A percentile compares a stretch with the other conserved stretches of the same genome.
Evolutionary conservation across 2,797 vertebrate species (phyloP).

Genomic region (Sarcophilus harrisii): DNA sequence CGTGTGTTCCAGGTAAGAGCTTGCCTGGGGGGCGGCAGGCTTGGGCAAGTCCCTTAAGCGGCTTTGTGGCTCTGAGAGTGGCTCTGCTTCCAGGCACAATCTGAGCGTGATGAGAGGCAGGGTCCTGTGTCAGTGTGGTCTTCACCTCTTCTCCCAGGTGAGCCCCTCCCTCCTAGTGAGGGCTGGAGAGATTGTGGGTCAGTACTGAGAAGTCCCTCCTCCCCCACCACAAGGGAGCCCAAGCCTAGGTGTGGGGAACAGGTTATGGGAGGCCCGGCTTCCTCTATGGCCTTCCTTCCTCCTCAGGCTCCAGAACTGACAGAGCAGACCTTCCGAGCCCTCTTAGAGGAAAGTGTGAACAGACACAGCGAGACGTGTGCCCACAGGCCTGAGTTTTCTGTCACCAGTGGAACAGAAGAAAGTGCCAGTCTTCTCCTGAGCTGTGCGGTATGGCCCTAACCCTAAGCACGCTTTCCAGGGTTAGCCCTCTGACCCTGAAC

Average conservation of each 20-base stretch:
- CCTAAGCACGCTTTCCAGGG: too few relatives aligned
- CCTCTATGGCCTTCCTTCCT: neutral
- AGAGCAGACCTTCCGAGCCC: constrained; percentile 83
- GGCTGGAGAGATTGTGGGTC: too few relatives aligned
- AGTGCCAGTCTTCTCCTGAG: constrained; percentile 90
- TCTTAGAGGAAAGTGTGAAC: constrained; percentile 87
- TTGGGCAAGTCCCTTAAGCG: rapidly evolving
- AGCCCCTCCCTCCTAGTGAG: constrained; percentile 64
- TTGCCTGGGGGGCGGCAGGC: neutral
- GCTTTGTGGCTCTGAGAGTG: neutral
- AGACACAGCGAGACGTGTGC: constrained; percentile 90
- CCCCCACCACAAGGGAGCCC: too few relatives aligned
- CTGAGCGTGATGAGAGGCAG: constrained; percentile 87
- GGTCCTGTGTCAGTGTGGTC: constrained; percentile 92
- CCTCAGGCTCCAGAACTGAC: constrained; percentile 82
- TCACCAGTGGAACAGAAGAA: constrained; percentile 85
- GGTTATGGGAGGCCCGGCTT: neutral
- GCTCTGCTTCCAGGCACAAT: constrained; percentile 88
- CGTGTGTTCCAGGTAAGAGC: constrained; percentile 90
- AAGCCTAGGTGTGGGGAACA: too few relatives aligned
- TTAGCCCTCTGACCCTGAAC: neutral
- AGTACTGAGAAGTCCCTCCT: too few relatives aligned
- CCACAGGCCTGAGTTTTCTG: constrained; percentile 89
- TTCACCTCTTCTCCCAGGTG: constrained; percentile 90
- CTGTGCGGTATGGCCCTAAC: constrained; percentile 86